A percentile compares a stretch with the other conserved stretches of the same genome.
Conservation (phyloP, 2,797 vertebrate species). For the Ibycter americanus region DNA sequence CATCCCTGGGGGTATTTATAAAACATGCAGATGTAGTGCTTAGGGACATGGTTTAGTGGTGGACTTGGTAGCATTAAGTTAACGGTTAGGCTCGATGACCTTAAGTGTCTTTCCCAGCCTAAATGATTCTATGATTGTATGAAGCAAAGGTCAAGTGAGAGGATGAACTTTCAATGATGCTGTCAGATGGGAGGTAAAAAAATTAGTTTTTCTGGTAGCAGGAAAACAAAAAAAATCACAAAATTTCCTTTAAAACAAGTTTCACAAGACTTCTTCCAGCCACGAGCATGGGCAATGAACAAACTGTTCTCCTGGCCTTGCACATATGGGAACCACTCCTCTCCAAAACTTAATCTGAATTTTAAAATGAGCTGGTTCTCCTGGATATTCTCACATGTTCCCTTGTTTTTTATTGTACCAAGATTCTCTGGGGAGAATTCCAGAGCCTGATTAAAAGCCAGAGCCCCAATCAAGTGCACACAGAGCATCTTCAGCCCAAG, state of each 20-base stretch:
- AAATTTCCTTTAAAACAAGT: not conserved
- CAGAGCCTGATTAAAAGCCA: not conserved
- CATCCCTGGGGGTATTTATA: too few species aligned
- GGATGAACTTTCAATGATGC: not conserved
- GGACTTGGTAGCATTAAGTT: too few species aligned
- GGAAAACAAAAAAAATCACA: too few species aligned
- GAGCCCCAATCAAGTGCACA: accelerated
- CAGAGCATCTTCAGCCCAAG: not conserved
- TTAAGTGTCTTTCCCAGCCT: too few species aligned
- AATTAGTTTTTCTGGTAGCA: not conserved
- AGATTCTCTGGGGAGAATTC: not conserved
- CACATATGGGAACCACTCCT: not conserved
- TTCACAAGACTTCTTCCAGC: not conserved
- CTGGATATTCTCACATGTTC: not conserved
- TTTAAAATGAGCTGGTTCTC: not conserved
- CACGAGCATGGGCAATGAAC: not conserved
- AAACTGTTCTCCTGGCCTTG: not conserved
- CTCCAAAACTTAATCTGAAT: not conserved
- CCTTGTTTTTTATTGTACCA: not conserved
- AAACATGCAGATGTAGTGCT: too few species aligned
- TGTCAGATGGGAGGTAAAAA: not conserved
- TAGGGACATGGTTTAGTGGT: too few species aligned
- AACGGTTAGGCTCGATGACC: too few species aligned
- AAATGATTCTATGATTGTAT: too few species aligned
- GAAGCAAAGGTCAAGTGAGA: not conserved